A percentile compares a stretch with the other conserved stretches of the same genome.
Conservation (phyloP, 2,888 invertebrate species). For the Kryphioiulus occultus region DNA sequence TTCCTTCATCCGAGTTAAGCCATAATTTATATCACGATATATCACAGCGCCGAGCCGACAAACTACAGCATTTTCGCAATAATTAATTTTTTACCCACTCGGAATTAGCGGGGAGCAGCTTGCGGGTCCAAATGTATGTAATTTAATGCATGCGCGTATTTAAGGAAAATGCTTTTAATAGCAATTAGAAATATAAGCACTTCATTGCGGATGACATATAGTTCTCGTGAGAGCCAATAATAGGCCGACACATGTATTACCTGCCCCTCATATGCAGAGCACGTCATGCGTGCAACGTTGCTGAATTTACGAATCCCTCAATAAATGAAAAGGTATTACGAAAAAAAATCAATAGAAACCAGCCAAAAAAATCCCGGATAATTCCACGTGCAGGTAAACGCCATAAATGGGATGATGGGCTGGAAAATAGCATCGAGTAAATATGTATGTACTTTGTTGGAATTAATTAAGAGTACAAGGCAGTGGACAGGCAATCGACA, state of each 20-base stretch:
- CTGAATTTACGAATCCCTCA: background rate
- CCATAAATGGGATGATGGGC: background rate
- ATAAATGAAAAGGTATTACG: conserved; percentile 1
- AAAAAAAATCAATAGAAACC: background rate
- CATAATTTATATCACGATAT: background rate
- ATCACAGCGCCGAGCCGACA: background rate
- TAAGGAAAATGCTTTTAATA: conserved; percentile 35
- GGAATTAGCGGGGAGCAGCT: background rate
- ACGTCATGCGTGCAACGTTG: conserved; percentile 12
- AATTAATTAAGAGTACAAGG: background rate
- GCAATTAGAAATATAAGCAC: conserved; percentile 35
- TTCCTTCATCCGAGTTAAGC: conserved; percentile 30
- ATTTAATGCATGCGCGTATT: conserved; percentile 20
- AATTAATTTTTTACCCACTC: conserved; percentile 10
- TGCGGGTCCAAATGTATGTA: background rate
- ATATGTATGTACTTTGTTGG: background rate
- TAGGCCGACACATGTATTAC: conserved; percentile 20
- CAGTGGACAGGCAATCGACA: background rate
- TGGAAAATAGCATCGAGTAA: background rate
- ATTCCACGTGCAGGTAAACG: background rate
- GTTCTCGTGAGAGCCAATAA: conserved; percentile 18
- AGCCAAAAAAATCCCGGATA: background rate
- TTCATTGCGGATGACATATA: conserved; percentile 20
- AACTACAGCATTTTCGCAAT: background rate
- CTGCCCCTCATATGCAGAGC: background rate